Evolutionary conservation across 2,888 invertebrate genomes (phyloP).

Genomic region (Parochlus steinenii): DNA sequence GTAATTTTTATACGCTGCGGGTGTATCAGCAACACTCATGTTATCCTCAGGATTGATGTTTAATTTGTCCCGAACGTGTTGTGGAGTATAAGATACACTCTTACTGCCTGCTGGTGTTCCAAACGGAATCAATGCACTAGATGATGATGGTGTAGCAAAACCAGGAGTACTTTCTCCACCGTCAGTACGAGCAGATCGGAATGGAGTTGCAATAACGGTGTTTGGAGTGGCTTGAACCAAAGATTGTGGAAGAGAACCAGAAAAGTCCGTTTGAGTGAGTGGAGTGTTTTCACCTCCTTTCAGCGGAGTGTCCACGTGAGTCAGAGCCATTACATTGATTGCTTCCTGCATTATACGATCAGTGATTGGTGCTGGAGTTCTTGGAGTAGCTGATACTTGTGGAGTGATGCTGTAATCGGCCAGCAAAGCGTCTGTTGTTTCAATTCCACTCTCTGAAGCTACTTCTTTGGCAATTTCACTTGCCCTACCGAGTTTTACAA

Average conservation of each 20-base stretch:
- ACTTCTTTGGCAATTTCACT: constrained; percentile 83
- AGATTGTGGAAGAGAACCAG: constrained; percentile 59
- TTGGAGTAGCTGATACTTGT: constrained; percentile 52
- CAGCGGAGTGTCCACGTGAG: constrained; percentile 93
- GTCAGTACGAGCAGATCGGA: constrained; percentile 51
- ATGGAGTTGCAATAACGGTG: constrained; percentile 77
- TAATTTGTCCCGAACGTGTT: constrained; percentile 78
- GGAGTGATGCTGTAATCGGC: constrained; percentile 80
- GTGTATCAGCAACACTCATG: constrained; percentile 52
- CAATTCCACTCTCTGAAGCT: constrained; percentile 57
- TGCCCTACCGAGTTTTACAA: constrained; percentile 80
- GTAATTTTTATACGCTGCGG: constrained; percentile 44
- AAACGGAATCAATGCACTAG: constrained; percentile 23
- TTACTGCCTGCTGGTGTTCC: constrained; percentile 16
- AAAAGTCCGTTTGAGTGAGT: constrained; percentile 76
- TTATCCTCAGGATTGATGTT: constrained; percentile 86
- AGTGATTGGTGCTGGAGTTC: constrained; percentile 71
- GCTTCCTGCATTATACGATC: constrained; percentile 86
- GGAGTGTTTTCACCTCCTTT: constrained; percentile 94
- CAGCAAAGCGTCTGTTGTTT: constrained; percentile 70
- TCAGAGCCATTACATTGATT: constrained; percentile 95
- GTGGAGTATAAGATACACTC: constrained; percentile 36
- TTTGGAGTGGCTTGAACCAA: constrained; percentile 69
- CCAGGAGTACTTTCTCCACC: constrained; percentile 44
- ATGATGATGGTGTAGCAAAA: constrained; percentile 34